Evolutionary conservation across 1,140 invertebrate genomes (phyloP), one percentile per base, ranked within the genome.

Genomic region (Episyrphus balteatus): DNA sequence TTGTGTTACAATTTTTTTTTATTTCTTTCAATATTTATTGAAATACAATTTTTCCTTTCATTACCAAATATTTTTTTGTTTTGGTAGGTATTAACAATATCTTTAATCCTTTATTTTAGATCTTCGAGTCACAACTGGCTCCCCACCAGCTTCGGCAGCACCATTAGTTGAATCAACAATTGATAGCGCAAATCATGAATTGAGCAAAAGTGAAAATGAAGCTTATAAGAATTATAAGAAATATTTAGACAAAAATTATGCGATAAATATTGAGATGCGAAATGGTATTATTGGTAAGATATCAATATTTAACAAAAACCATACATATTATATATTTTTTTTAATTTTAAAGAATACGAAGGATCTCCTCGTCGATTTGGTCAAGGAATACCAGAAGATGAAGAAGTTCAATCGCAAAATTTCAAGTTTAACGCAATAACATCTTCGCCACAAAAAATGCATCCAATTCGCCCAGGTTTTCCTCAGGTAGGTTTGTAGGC

Each of bases 301-400:
- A 42, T 36, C 15, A 19, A 45, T 13, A 21, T n/a, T n/a, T 13
- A 45, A 13, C 15, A 45, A 36, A 33, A 15, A 47, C 46, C 14
- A 33, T 12, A 26, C 13, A 17, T 5, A 26, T 5, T 26, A 33
- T 33, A 13, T 38, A 37, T 38, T 17, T 40, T 17, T 41, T 26
- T 26, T 26, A 5, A 33, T 47, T 12, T 30, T 38, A 2, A 38
- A 66, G 87, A 93, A 58, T 94, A 94, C 62, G 89, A 92, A 51
- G 89, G 88, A 37, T 92, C 89, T 36, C 91, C 90, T 12, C 73
- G 88, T 51, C 77, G 90, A 55, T 93, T 92, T 64, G 89, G 88
- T 3, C 50, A 40, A 13, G 54, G 44, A 19, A 31, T 54, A 34
- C 48, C 62, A 32, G 60, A 62, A 10, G 58, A 55, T 39, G 55